Conservation (phyloP, 1,140 invertebrate species). For the Steinernema khuongi region DNA sequence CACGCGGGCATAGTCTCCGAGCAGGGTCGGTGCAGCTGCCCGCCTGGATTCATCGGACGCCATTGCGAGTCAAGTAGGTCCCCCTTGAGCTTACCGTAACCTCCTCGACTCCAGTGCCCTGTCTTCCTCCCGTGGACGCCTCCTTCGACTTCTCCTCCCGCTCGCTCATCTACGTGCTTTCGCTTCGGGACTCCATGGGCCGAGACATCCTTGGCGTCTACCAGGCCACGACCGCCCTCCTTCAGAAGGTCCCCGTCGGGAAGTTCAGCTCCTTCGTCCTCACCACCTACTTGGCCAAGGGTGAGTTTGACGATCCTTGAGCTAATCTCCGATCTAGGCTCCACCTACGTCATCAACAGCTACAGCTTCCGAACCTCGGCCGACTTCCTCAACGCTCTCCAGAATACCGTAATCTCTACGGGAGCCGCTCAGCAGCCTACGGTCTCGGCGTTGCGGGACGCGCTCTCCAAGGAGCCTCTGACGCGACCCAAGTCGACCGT, state of each 20-base stretch:
- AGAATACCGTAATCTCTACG: background rate
- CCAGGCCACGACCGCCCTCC: background rate
- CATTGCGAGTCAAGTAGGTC: constrained; percentile 18
- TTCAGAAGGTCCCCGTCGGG: background rate
- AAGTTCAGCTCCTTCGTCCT: background rate
- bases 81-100: background rate
- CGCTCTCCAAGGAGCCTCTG: background rate
- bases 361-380: background rate
- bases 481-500: constrained; percentile 16
- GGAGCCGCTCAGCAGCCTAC: constrained; percentile 4
- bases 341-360: background rate
- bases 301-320: background rate
- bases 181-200: constrained; percentile 2
- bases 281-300: constrained; percentile 10
- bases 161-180: constrained; percentile 10
- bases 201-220: constrained; percentile 1
- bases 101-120: constrained; percentile 1
- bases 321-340: background rate
- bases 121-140: background rate
- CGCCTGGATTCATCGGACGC: constrained; percentile 21
- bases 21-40: background rate
- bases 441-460: background rate
- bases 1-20: background rate
- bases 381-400: background rate
- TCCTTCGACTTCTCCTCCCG: constrained; percentile 22